Evolutionary conservation across 1,140 invertebrate genomes (phyloP), one percentile per base, ranked within the genome.

Genomic region (Ooceraea biroi): DNA sequence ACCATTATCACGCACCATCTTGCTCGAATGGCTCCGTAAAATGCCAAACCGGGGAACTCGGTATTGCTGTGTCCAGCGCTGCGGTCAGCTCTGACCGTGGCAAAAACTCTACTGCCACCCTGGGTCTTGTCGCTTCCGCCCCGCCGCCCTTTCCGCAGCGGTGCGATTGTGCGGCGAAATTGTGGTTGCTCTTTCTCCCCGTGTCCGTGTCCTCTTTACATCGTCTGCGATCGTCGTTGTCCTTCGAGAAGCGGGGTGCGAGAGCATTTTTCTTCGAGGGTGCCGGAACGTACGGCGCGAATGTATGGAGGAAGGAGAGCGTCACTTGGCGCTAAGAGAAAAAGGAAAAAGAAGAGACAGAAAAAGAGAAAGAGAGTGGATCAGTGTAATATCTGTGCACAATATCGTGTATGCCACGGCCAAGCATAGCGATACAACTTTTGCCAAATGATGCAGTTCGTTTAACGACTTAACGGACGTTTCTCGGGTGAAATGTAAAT

Each of bases 1-100:
- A 85, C 91, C 91, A 94, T 94, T 94, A 94, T 94, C 92, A 93
- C 91, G 92, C 92, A 91, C 92, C 93, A 94, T 93, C 92, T 93
- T 94, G 93, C 89, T 91, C 89, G 86, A 94, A 94, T 94, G 90
- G 92, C 91, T 91, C 88, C 88, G 92, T 92, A 93, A 93, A 94
- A 93, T 88, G 91, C 89, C 90, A 89, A 92, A 90, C 84, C 83
- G 80, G 88, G 52, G 80, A 87, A 77, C 87, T 84, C 83, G 84
- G 90, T 92, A 90, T 91, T 91, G 89, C 91, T 92, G 87, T 88
- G 89, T 93, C 91, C 92, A 86, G 88, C 82, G 83, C 89, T 92
- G 90, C 87, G 92, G 92, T 93, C 92, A 92, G 88, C 88, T 90
- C 80, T 71, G 85, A 84, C 82, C 87, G 86, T 87, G 58, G 88